Conservation (phyloP, 2,113 vertebrate species). For the Paralichthys olivaceus region DNA sequence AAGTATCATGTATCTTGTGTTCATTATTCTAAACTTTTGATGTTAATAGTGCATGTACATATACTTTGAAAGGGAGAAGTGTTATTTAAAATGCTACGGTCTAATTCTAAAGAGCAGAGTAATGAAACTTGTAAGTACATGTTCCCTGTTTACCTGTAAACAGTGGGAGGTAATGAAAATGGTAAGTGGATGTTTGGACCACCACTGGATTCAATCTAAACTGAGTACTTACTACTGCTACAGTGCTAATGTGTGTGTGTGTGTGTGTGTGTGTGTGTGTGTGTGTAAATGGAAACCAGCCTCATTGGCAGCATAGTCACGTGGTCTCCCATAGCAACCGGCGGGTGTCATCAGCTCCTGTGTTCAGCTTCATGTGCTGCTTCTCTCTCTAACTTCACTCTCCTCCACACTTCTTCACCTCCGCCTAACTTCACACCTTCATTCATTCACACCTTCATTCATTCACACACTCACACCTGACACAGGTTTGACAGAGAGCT, state of each 20-base stretch:
- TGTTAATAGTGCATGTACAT: no score
- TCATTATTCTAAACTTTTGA: no score
- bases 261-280: background rate
- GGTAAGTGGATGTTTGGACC: no score
- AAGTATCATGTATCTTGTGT: no score
- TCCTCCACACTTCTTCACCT: background rate
- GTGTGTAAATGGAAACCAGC: conserved; percentile 66
- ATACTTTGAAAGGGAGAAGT: no score
- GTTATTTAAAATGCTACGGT: no score
- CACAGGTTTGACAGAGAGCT: conserved; percentile 4
- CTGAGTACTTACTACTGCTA: no score
- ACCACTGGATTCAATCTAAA: no score
- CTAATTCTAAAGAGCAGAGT: no score
- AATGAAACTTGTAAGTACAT: no score
- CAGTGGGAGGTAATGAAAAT: no score
- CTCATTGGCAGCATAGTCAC: conserved; percentile 72
- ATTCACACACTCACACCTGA: background rate
- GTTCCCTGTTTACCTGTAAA: no score
- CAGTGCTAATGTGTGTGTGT: background rate
- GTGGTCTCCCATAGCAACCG: conserved; percentile 86
- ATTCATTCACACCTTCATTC: background rate
- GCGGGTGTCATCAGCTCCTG: conserved; percentile 73
- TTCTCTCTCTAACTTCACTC: background rate
- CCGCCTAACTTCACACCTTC: background rate
- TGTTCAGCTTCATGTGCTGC: conserved; percentile 13